These are phyloP conservation scores for Coptotermes formosanus DNA, from an alignment of 1,140 invertebrate species.

Conservation along the genomic window DNA sequence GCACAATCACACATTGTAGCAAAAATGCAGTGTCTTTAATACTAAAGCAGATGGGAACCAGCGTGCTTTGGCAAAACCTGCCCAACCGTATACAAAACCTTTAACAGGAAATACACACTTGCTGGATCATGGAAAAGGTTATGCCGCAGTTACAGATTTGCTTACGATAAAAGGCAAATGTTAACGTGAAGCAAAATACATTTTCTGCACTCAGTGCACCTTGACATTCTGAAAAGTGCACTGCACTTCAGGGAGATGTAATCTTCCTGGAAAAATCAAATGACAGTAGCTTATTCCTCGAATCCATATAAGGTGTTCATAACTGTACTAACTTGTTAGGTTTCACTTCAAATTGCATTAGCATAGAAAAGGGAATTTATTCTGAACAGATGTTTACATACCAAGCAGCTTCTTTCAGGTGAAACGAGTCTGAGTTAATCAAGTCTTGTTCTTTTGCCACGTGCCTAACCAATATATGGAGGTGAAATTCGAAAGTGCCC, in stretches of 20 bases:
- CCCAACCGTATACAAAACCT: no score
- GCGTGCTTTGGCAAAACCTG: no score
- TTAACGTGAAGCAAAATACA: no score
- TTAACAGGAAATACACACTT: no score
- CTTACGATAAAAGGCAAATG: no score
- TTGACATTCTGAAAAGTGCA: not conserved
- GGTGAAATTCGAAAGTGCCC: not conserved
- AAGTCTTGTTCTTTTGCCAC: not conserved
- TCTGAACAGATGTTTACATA: not conserved
- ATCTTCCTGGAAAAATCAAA: not conserved
- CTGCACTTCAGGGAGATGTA: not conserved
- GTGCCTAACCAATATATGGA: not conserved
- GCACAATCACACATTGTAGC: no score
- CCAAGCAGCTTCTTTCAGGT: not conserved
- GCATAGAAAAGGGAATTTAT: not conserved
- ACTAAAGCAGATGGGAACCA: no score
- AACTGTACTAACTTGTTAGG: not conserved
- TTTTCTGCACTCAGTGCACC: not conserved
- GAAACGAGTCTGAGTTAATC: not conserved
- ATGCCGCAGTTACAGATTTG: no score
- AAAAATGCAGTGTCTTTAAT: no score
- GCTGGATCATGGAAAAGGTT: no score
- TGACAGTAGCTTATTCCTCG: not conserved
- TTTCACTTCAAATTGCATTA: not conserved
- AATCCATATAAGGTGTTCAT: not conserved